phyloP scores from a whole-genome alignment of 2,888 invertebrate genomes.

The Xiphydria camelus region DNA sequence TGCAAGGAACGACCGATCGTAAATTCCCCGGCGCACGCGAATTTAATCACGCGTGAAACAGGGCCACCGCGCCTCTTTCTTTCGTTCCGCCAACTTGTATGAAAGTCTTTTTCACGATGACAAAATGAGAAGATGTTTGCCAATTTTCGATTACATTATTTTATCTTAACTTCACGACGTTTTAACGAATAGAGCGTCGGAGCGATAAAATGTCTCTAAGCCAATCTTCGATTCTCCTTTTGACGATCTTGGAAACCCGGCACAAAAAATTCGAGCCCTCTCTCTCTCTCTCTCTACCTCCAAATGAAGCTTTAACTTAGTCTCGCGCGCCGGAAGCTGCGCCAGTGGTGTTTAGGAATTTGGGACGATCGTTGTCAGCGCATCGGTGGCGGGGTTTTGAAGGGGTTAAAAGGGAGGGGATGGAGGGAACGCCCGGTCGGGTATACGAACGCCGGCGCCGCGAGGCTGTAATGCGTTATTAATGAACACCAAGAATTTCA shows the following conservation, averaged over 20 bases:
- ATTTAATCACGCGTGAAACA: conserved; percentile 12
- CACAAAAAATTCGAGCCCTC: no score
- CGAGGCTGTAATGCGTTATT: conserved; percentile 65
- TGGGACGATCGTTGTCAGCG: conserved; percentile 31
- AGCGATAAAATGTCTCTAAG: no score
- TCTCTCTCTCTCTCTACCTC: no score
- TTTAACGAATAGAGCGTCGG: no score
- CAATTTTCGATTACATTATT: no score
- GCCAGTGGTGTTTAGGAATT: conserved; percentile 36
- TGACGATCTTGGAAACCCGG: no score
- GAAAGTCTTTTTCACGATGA: no score
- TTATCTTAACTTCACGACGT: no score
- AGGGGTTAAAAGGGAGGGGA: conserved; percentile 23
- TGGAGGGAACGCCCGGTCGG: conserved; percentile 8
- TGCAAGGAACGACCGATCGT: conserved; percentile 9
- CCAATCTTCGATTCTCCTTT: no score
- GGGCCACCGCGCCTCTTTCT: background rate
- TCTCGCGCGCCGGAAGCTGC: no score
- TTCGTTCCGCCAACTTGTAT: background rate
- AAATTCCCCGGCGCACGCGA: conserved; percentile 14
- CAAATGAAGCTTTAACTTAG: no score
- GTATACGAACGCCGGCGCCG: conserved; percentile 31
- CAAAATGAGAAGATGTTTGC: no score
- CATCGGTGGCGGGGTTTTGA: conserved; percentile 26
- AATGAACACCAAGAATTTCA: conserved; percentile 71